These are phyloP conservation scores for Planiliza haematocheilus DNA, from an alignment of 2,113 vertebrate species.

Conservation along the genomic window DNA sequence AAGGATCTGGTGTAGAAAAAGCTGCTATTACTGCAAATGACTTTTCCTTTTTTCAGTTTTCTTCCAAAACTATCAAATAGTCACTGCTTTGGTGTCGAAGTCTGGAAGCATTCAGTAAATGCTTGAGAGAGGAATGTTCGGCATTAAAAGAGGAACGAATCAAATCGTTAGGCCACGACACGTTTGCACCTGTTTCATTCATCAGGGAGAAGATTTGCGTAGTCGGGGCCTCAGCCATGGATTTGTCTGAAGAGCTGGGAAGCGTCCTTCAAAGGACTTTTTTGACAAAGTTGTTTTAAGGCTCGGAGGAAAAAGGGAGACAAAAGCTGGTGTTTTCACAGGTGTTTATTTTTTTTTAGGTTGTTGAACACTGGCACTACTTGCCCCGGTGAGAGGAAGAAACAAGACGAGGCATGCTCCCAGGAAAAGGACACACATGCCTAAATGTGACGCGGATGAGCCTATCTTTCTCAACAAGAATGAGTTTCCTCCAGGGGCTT, in stretches of 20 bases:
- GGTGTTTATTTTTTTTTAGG: conserved; percentile 28
- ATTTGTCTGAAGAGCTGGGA: not conserved
- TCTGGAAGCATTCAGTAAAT: not conserved
- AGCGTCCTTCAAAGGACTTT: conserved; percentile 23
- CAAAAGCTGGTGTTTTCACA: conserved; percentile 3
- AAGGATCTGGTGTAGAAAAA: no score
- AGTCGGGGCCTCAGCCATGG: not conserved
- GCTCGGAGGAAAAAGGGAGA: not conserved
- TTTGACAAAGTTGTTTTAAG: conserved; percentile 3
- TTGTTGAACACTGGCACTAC: not conserved
- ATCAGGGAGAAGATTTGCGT: not conserved
- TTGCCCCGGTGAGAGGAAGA: not conserved
- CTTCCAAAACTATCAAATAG: no score
- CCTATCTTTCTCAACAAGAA: conserved; percentile 28
- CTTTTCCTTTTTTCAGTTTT: no score
- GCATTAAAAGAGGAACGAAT: not conserved
- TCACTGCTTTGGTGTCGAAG: conserved; percentile 7
- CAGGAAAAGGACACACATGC: conserved; percentile 17
- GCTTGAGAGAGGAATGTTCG: not conserved
- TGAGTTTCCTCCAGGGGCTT: conserved; percentile 16
- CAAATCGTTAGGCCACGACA: not conserved
- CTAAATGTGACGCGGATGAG: conserved; percentile 26
- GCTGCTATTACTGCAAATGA: no score
- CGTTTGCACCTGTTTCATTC: conserved; percentile 15
- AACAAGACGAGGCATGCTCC: conserved; percentile 44